These are phyloP conservation scores for Monopis laevigella DNA, from an alignment of 2,888 invertebrate genomes.

Conservation along the genomic window DNA sequence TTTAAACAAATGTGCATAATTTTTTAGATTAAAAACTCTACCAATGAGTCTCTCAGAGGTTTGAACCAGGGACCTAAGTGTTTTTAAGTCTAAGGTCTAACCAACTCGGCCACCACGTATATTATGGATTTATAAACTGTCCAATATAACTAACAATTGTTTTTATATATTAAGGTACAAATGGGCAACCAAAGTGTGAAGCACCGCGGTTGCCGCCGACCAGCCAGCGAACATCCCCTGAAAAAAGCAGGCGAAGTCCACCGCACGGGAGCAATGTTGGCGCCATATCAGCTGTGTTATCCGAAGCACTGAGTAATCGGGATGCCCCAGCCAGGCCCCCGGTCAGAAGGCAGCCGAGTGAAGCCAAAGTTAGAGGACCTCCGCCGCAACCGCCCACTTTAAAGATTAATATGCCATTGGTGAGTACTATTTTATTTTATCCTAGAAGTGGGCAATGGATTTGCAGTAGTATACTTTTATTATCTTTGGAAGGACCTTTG, in stretches of 20 bases:
- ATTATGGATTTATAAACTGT: too few species aligned
- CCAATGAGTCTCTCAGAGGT: too few species aligned
- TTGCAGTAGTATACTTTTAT: too few species aligned
- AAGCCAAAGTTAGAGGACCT: conserved; percentile 71
- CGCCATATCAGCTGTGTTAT: conserved; percentile 44
- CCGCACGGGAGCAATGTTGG: conserved; percentile 32
- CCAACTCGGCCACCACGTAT: too few species aligned
- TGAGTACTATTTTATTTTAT: conserved; percentile 32
- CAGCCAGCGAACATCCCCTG: conserved; percentile 41
- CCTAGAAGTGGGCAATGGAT: too few species aligned
- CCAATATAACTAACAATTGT: too few species aligned
- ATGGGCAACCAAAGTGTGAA: conserved; percentile 46
- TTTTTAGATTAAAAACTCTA: too few species aligned
- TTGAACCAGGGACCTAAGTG: too few species aligned
- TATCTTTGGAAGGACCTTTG: too few species aligned
- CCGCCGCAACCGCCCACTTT: conserved; percentile 84
- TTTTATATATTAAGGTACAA: conserved; percentile 24
- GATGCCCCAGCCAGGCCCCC: conserved; percentile 32
- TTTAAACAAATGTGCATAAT: too few species aligned
- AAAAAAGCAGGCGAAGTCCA: conserved; percentile 32
- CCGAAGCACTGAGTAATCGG: conserved; percentile 37
- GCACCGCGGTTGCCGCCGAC: conserved; percentile 44
- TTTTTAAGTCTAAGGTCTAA: too few species aligned
- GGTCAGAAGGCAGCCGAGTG: conserved; percentile 49
- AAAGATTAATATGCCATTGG: conserved; percentile 73